Conservation (phyloP, 2,797 vertebrate genomes). For the Caiman crocodilus region DNA sequence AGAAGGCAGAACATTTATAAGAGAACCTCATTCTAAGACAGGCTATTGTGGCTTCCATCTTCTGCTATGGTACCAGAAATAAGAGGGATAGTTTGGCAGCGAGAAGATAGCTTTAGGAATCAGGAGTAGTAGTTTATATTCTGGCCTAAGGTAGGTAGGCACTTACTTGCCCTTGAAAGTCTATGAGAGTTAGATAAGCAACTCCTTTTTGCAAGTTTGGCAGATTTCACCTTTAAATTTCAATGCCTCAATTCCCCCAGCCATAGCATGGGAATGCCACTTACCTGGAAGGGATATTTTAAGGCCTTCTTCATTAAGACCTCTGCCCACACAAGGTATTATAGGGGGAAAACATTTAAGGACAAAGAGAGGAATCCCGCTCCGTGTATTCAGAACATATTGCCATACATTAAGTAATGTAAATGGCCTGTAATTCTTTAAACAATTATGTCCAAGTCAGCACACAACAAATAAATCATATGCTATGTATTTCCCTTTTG, state of each 20-base stretch:
- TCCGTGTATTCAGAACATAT: background rate
- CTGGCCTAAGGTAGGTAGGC: background rate
- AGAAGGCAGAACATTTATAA: conserved; percentile 45
- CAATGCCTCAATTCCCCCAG: background rate
- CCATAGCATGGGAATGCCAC: conserved; percentile 14
- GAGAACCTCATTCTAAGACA: conserved; percentile 60
- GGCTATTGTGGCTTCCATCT: conserved; percentile 31
- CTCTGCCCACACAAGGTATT: background rate
- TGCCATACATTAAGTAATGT: background rate
- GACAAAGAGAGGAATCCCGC: background rate
- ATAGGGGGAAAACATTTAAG: background rate
- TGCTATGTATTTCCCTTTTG: background rate
- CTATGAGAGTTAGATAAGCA: background rate
- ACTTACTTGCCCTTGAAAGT: background rate
- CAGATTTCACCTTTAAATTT: background rate
- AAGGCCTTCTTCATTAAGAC: conserved; percentile 22
- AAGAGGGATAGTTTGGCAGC: conserved; percentile 16
- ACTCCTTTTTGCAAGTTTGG: conserved; percentile 12
- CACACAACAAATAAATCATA: background rate
- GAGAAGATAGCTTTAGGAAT: conserved; percentile 53
- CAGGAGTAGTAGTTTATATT: background rate
- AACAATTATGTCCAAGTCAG: background rate
- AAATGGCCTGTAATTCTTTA: conserved; percentile 8
- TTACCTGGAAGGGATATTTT: background rate
- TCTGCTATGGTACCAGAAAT: background rate